Evolutionary conservation across 2,888 invertebrate genomes (phyloP).

Genomic region (Agrotis segetum): DNA sequence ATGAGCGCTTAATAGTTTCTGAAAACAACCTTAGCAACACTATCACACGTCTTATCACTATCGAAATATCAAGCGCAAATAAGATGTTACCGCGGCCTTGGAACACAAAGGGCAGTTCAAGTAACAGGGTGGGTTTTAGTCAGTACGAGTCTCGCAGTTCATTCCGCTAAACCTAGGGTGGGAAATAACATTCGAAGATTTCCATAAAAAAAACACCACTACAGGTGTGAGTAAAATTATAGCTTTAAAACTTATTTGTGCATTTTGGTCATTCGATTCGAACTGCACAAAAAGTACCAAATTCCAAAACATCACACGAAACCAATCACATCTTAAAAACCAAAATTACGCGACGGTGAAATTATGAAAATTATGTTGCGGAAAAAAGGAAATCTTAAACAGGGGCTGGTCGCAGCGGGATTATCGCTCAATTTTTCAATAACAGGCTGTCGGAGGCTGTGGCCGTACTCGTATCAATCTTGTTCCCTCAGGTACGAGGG

Average conservation of each 20-base stretch:
- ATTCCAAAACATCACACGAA: not conserved
- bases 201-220: not conserved
- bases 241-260: not conserved
- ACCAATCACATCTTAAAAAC: conserved; percentile 25
- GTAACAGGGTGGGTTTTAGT: no score
- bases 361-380: conserved; percentile 38
- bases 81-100: no score
- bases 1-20: no score
- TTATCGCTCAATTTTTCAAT: conserved; percentile 90
- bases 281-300: conserved; percentile 2
- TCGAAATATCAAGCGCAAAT: no score
- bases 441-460: conserved; percentile 84
- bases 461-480: conserved; percentile 85
- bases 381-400: conserved; percentile 78
- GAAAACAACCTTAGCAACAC: no score
- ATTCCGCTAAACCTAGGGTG: no score
- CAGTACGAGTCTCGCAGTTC: no score
- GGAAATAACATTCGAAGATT: no score
- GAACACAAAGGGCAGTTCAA: no score
- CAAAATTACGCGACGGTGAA: conserved; percentile 17
- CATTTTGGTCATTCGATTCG: conserved; percentile 1
- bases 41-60: no score
- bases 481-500: conserved; percentile 80
- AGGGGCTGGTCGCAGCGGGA: conserved; percentile 77
- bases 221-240: no score